phyloP scores from a whole-genome alignment of 2,888 invertebrate genomes.

The Petrolisthes manimaculis region DNA sequence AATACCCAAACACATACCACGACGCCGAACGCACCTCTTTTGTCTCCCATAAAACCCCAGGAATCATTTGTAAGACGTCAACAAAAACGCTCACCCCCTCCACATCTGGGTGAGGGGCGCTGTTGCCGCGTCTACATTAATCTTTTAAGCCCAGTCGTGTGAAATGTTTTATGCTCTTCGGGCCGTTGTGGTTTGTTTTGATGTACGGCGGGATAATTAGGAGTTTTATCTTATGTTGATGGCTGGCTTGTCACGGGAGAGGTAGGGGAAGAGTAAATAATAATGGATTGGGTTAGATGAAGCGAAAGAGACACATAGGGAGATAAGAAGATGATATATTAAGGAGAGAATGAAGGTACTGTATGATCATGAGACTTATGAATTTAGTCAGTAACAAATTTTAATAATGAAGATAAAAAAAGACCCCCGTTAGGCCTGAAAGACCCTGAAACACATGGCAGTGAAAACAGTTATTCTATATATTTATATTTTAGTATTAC shows the following conservation, averaged over 20 bases:
- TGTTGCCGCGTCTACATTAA: not conserved
- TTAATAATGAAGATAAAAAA: too few species aligned
- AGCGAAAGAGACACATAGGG: too few species aligned
- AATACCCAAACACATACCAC: slow-evolving; percentile 13
- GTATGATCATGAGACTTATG: too few species aligned
- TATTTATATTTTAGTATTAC: too few species aligned
- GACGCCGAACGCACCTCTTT: slow-evolving; percentile 13
- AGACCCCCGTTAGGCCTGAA: too few species aligned
- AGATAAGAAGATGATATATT: not conserved
- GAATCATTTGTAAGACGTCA: slow-evolving; percentile 18
- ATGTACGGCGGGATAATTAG: slow-evolving; percentile 13
- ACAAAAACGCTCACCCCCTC: slow-evolving; percentile 2
- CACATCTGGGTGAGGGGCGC: not conserved
- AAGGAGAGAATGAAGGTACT: not conserved
- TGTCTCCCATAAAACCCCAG: slow-evolving; percentile 10
- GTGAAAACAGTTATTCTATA: too few species aligned
- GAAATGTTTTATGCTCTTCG: slow-evolving; percentile 4
- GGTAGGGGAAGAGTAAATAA: not conserved
- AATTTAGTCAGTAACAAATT: too few species aligned
- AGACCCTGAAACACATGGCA: too few species aligned
- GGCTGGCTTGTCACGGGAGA: not conserved
- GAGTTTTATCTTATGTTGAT: slow-evolving; percentile 15
- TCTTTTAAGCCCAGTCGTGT: not conserved
- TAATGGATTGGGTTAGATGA: too few species aligned
- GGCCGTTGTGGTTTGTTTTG: slow-evolving; percentile 7